Conservation (phyloP, 2,888 invertebrate genomes). For the Drepanosiphum platanoidis region DNA sequence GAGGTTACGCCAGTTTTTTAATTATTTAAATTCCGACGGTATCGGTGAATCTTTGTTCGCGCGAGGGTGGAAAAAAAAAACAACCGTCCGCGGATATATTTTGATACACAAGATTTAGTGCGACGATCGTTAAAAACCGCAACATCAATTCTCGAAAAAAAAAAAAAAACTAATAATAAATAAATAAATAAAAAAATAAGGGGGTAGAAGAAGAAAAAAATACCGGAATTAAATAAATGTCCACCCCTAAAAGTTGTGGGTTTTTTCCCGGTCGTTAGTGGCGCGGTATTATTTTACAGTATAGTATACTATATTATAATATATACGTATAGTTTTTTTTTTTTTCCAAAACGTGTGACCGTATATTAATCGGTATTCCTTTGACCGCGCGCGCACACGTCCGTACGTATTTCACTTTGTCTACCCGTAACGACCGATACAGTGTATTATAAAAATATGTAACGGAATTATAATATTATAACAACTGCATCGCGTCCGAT, state of each 20-base stretch:
- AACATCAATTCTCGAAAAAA: slow-evolving; percentile 60
- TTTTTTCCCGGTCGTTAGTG: slow-evolving; percentile 53
- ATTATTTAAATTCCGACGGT: slow-evolving; percentile 62
- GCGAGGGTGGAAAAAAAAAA: slow-evolving; percentile 2
- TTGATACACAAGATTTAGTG: slow-evolving; percentile 62
- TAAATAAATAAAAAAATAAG: slow-evolving; percentile 18
- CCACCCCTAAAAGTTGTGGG: slow-evolving; percentile 58
- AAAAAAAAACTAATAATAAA: slow-evolving; percentile 6
- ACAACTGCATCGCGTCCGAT: no score
- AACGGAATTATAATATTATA: not conserved
- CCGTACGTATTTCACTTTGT: not conserved
- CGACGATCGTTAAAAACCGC: slow-evolving; percentile 61
- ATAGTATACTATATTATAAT: slow-evolving; percentile 3
- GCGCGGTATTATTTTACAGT: slow-evolving; percentile 28
- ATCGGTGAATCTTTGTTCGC: slow-evolving; percentile 60
- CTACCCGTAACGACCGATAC: not conserved
- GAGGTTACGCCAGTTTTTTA: slow-evolving; percentile 62
- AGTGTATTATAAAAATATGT: not conserved
- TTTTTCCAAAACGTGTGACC: slow-evolving; percentile 34
- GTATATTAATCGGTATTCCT: slow-evolving; percentile 39
- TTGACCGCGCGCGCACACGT: not conserved
- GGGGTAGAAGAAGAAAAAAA: slow-evolving; percentile 43
- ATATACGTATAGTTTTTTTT: not conserved
- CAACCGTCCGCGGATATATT: slow-evolving; percentile 58
- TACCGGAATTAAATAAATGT: slow-evolving; percentile 61